A percentile compares a stretch with the other conserved stretches of the same genome.
phyloP scores from a whole-genome alignment of 2,113 vertebrate species.

The Podilymbus podiceps region DNA sequence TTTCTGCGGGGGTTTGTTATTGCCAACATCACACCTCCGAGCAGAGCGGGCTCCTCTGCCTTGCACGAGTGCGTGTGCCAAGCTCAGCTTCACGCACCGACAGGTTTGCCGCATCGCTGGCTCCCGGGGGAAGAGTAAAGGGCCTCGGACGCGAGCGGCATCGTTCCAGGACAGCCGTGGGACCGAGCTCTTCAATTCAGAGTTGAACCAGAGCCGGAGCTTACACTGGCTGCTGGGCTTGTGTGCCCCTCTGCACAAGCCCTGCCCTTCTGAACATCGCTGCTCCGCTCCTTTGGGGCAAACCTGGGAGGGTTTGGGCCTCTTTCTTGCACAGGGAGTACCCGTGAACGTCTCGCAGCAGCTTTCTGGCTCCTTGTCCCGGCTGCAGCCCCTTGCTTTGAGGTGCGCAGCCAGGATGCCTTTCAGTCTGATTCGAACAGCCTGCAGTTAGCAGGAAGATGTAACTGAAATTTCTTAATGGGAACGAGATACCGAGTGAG shows the following conservation, averaged over 20 bases:
- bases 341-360: not conserved
- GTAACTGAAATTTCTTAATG: not conserved
- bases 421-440: not conserved
- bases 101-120: accelerated
- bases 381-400: not conserved
- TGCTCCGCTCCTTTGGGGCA: not conserved
- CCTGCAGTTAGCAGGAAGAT: not conserved
- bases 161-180: not conserved
- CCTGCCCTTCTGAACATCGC: not conserved
- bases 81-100: not conserved
- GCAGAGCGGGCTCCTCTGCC: not conserved
- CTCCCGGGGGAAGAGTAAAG: not conserved
- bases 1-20: not conserved
- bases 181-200: not conserved
- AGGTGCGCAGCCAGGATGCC: not conserved
- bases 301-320: too few relatives aligned
- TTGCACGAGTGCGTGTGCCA: accelerated
- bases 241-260: not conserved
- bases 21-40: not conserved
- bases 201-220: accelerated
- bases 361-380: not conserved
- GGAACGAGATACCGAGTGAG: not conserved
- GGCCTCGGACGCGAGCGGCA: not conserved
- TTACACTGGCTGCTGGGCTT: not conserved
- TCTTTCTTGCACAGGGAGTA: not conserved